Conservation (phyloP, 1,140 invertebrate species). For the Hyphantria cunea region DNA sequence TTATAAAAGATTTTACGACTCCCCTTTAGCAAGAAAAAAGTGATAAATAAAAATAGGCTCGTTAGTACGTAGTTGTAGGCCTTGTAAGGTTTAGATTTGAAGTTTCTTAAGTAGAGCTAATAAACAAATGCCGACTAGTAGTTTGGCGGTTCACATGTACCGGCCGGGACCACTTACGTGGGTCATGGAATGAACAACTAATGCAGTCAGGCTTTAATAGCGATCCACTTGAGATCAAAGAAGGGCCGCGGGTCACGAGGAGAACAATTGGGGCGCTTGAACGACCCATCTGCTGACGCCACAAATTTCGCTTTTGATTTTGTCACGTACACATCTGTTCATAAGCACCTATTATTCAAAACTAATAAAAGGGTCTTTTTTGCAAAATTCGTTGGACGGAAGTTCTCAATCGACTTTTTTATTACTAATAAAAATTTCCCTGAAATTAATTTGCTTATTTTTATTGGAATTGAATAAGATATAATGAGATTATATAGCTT, state of each 20-base stretch:
- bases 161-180: slow-evolving; percentile 32
- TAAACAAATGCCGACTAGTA: slow-evolving; percentile 4
- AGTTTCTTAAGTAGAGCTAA: too few species aligned
- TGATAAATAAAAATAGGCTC: too few species aligned
- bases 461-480: too few species aligned
- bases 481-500: too few species aligned
- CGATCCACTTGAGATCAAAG: slow-evolving; percentile 49
- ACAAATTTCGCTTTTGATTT: slow-evolving; percentile 23
- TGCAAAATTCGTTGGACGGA: not conserved
- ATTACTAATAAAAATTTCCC: too few species aligned
- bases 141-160: slow-evolving; percentile 17
- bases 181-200: slow-evolving; percentile 38
- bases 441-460: too few species aligned
- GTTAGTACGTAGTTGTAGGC: too few species aligned
- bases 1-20: too few species aligned
- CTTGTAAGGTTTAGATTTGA: too few species aligned
- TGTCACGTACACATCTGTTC: slow-evolving; percentile 21
- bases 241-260: slow-evolving; percentile 24
- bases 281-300: slow-evolving; percentile 14
- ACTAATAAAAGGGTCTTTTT: not conserved
- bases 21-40: too few species aligned
- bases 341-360: not conserved
- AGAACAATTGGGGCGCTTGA: slow-evolving; percentile 26
- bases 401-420: too few species aligned
- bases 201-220: slow-evolving; percentile 36